These are phyloP conservation scores for Monopterus albus DNA, from an alignment of 2,113 vertebrate genomes.

Conservation along the genomic window DNA sequence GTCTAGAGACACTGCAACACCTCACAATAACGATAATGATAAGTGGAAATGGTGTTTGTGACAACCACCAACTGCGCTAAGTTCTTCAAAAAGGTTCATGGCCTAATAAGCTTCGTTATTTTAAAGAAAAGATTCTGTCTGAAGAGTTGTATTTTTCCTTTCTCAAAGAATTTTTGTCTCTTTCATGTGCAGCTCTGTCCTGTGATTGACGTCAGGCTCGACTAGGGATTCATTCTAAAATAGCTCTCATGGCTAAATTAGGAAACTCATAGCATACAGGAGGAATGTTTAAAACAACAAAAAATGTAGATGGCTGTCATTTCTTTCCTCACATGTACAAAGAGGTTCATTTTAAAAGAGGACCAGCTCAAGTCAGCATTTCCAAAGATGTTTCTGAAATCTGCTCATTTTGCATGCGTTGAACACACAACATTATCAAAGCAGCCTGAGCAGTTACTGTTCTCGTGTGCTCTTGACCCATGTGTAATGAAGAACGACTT, in stretches of 20 bases:
- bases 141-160: slow-evolving; percentile 17
- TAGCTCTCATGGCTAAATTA: slow-evolving; percentile 81
- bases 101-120: no score
- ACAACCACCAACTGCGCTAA: slow-evolving; percentile 11
- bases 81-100: no score
- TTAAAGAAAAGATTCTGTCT: slow-evolving; percentile 15
- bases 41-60: slow-evolving; percentile 7
- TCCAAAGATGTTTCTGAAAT: slow-evolving; percentile 46
- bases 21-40: neutral
- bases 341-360: slow-evolving; percentile 51
- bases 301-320: slow-evolving; percentile 67
- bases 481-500: slow-evolving; percentile 31
- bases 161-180: slow-evolving; percentile 56
- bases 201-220: slow-evolving; percentile 77
- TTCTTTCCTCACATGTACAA: slow-evolving; percentile 64
- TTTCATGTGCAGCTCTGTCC: slow-evolving; percentile 62
- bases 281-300: slow-evolving; percentile 81
- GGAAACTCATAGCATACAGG: slow-evolving; percentile 71
- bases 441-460: slow-evolving; percentile 48
- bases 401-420: slow-evolving; percentile 38
- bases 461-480: slow-evolving; percentile 55
- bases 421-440: slow-evolving; percentile 63
- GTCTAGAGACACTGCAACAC: no score
- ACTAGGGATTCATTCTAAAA: slow-evolving; percentile 76
- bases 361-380: slow-evolving; percentile 47